Percentiles rank a stretch among this genome's conserved stretches.
Evolutionary conservation across 2,888 invertebrate genomes (phyloP).

Genomic region (Pristionchus entomophagus): DNA sequence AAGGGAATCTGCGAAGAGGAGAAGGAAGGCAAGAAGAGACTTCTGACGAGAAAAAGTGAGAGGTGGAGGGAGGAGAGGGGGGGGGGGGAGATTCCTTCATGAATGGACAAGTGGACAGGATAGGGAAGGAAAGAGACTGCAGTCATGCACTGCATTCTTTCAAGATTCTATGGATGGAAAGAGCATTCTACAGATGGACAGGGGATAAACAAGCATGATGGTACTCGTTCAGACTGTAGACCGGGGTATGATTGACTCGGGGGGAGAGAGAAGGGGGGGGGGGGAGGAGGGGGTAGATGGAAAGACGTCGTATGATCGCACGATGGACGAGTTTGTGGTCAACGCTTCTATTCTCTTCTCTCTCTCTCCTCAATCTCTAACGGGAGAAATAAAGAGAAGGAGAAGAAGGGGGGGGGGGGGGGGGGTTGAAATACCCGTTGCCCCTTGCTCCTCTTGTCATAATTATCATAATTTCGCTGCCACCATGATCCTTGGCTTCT

Average conservation of each 20-base stretch:
- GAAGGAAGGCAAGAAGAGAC: constrained; percentile 16
- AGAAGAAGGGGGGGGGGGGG: background rate
- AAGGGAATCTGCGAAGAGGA: background rate
- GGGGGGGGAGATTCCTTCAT: constrained; percentile 30
- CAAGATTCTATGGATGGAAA: background rate
- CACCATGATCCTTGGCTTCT: background rate
- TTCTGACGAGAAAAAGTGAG: constrained; percentile 14
- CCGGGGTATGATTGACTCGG: too few species aligned
- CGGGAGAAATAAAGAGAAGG: too few species aligned
- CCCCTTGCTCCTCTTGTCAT: background rate
- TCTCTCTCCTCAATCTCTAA: background rate
- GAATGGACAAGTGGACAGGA: constrained; percentile 33
- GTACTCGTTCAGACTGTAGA: too few species aligned
- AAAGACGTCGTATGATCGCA: background rate
- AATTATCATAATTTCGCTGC: constrained; percentile 23
- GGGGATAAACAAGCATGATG: background rate
- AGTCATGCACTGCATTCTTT: background rate
- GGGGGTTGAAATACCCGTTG: constrained; percentile 26
- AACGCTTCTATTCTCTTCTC: background rate
- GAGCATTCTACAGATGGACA: background rate
- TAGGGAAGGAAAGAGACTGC: background rate
- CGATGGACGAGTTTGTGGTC: constrained; percentile 7
- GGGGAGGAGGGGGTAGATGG: too few species aligned
- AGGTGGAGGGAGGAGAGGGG: background rate
- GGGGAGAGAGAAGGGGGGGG: too few species aligned